phyloP scores from a whole-genome alignment of 2,797 vertebrate species.

The Morelia viridis region DNA sequence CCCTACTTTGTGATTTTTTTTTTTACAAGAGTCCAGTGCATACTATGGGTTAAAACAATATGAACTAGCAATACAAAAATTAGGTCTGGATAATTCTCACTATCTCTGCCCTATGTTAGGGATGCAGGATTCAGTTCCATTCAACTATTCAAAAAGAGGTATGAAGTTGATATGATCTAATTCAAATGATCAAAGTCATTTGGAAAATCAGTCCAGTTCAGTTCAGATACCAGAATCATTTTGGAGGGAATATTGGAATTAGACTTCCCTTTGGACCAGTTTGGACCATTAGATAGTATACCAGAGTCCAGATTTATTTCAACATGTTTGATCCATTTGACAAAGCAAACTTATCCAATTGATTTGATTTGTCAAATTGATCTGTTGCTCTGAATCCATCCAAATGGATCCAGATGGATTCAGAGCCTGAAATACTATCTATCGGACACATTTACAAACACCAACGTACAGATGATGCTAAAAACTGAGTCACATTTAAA shows the following conservation, averaged over 20 bases:
- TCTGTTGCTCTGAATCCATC: not conserved
- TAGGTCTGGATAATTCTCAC: not conserved
- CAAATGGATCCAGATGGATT: not conserved
- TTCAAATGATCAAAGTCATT: not conserved
- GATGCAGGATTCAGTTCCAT: not conserved
- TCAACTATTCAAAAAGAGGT: not conserved
- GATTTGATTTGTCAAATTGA: not conserved
- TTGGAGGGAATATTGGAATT: not conserved
- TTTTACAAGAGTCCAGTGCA: not conserved
- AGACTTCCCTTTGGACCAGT: not conserved
- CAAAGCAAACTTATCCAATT: not conserved
- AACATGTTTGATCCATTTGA: not conserved
- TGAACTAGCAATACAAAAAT: not conserved
- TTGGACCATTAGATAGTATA: not conserved
- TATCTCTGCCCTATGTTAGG: too few relatives aligned
- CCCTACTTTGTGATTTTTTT: not conserved
- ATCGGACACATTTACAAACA: not conserved
- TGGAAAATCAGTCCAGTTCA: not conserved
- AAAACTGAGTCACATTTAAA: not conserved
- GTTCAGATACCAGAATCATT: not conserved
- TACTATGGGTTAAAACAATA: not conserved
- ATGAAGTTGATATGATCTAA: not conserved
- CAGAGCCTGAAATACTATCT: not conserved
- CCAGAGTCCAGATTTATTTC: not conserved
- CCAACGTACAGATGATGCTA: not conserved